phyloP scores from a whole-genome alignment of 2,888 invertebrate genomes.

The Digitonthophagus gazella region DNA sequence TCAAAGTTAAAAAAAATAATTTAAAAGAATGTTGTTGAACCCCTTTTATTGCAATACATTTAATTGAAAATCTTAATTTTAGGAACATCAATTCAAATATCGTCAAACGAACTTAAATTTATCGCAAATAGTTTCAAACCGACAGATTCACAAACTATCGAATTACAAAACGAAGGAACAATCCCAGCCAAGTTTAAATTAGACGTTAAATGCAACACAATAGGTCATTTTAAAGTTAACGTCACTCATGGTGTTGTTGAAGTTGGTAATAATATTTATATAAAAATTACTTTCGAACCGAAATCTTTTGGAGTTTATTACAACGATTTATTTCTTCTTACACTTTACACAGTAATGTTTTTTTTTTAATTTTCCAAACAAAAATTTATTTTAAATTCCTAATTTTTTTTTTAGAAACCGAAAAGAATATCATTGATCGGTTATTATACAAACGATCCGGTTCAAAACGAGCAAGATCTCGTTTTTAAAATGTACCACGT shows the following conservation, averaged over 20 bases:
- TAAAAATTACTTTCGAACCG: constrained; percentile 45
- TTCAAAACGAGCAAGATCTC: background rate
- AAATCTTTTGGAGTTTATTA: constrained; percentile 40
- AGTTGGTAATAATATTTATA: constrained; percentile 37
- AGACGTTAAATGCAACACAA: constrained; percentile 35
- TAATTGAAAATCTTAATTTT: too few relatives aligned
- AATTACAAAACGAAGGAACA: constrained; percentile 44
- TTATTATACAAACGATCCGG: constrained; percentile 22
- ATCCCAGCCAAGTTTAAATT: constrained; percentile 45
- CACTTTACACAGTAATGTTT: constrained; percentile 45
- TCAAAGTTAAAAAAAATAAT: too few relatives aligned
- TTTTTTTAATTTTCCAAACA: background rate
- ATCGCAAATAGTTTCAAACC: constrained; percentile 22
- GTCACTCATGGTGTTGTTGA: constrained; percentile 42
- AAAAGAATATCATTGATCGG: constrained; percentile 43
- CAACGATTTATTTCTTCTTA: constrained; percentile 43
- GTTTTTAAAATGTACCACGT: constrained; percentile 16
- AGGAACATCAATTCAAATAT: constrained; percentile 31
- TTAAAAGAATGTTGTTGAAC: too few relatives aligned
- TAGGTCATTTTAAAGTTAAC: constrained; percentile 43
- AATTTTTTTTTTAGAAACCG: constrained; percentile 39
- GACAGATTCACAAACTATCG: constrained; percentile 39
- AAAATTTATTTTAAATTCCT: constrained; percentile 11
- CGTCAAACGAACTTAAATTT: constrained; percentile 30
- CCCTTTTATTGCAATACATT: too few relatives aligned